A percentile compares a stretch with the other conserved stretches of the same genome.
Conservation (phyloP, 2,113 vertebrate species). For the Vicugna pacos region DNA sequence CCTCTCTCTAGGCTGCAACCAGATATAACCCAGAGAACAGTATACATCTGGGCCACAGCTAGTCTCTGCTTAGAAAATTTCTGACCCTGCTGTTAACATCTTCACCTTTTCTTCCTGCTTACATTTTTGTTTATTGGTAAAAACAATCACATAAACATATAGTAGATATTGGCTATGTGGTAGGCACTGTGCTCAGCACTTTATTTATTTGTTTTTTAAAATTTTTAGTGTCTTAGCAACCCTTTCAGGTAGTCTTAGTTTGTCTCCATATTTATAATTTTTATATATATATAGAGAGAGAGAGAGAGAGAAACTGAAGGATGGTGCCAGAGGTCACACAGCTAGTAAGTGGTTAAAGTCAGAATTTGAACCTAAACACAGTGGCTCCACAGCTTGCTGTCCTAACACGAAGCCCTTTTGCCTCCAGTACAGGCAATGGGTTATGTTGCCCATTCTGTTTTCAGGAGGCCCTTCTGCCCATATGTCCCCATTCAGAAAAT, state of each 20-base stretch:
- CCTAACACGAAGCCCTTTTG: background rate
- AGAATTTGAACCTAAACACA: background rate
- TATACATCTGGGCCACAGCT: conserved; percentile 27
- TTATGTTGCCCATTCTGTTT: background rate
- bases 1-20: conserved; percentile 19
- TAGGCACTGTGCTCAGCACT: background rate
- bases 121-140: conserved; percentile 13
- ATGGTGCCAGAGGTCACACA: background rate
- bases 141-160: background rate
- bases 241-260: conserved; percentile 5
- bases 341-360: background rate
- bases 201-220: background rate
- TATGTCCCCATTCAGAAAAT: background rate
- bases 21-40: conserved; percentile 38
- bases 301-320: background rate
- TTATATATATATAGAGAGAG: background rate
- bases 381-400: background rate
- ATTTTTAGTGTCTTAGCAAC: background rate
- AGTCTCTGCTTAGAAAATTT: background rate
- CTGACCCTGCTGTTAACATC: background rate
- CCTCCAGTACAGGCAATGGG: background rate
- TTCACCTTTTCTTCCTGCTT: conserved; percentile 18
- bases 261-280: background rate
- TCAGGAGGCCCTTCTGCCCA: background rate
- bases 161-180: background rate